phyloP scores from a whole-genome alignment of 2,888 invertebrate species.

The Heliconius cydno region DNA sequence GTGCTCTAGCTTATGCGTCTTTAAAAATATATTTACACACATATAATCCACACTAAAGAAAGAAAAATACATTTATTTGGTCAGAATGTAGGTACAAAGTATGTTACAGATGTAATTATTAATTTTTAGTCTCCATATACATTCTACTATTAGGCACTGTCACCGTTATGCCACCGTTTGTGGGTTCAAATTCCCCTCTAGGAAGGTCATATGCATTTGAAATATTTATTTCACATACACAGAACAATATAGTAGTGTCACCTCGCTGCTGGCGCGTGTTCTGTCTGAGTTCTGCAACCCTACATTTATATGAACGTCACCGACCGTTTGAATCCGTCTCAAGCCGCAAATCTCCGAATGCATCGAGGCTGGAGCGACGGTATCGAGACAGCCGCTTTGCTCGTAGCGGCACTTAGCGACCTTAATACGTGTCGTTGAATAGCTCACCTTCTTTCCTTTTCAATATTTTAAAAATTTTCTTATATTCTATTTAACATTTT shows the following conservation, averaged over 20 bases:
- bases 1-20: no score
- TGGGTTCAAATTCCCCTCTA: no score
- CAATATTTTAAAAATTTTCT: background rate
- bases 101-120: no score
- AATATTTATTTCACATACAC: no score
- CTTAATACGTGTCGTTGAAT: background rate
- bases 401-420: constrained; percentile 2
- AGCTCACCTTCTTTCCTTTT: background rate
- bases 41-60: background rate
- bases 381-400: constrained; percentile 4
- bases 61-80: background rate
- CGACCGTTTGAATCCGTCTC: constrained; percentile 7
- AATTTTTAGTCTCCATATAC: no score
- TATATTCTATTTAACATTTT: background rate
- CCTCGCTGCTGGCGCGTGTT: no score
- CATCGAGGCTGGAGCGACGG: background rate
- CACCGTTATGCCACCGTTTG: no score
- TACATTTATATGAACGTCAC: background rate
- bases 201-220: no score
- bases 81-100: no score
- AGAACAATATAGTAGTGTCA: no score
- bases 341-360: constrained; percentile 18
- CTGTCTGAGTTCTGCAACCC: background rate
- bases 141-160: no score
- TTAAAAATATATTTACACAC: background rate